phyloP scores from a whole-genome alignment of 2,113 vertebrate genomes.

The Otis tarda region DNA sequence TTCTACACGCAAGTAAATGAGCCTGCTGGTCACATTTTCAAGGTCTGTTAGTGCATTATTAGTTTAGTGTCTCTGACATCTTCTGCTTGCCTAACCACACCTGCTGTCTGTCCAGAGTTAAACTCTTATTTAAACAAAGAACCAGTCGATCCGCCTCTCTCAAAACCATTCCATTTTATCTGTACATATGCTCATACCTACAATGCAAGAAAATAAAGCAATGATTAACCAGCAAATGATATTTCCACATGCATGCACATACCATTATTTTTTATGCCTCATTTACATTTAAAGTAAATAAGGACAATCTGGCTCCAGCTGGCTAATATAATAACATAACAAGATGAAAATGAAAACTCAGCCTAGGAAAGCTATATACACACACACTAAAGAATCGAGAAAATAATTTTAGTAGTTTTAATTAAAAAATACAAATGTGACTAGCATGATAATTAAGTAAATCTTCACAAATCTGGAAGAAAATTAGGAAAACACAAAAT shows the following conservation, averaged over 20 bases:
- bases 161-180: background rate
- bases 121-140: conserved; percentile 6
- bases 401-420: background rate
- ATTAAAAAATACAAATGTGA: background rate
- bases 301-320: background rate
- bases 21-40: background rate
- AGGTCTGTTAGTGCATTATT: background rate
- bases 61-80: background rate
- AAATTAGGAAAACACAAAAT: background rate
- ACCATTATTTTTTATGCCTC: background rate
- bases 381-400: background rate
- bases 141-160: background rate
- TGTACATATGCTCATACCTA: background rate
- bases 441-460: background rate
- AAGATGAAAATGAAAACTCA: background rate
- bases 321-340: background rate
- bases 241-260: background rate
- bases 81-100: background rate
- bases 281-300: background rate
- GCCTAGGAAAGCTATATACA: background rate
- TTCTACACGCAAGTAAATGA: background rate
- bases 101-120: background rate
- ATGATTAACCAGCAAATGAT: background rate
- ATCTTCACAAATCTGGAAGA: background rate
- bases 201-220: background rate